These are phyloP conservation scores for Drosophila tanythrix DNA, from an alignment of 2,888 invertebrate genomes.

Conservation along the genomic window DNA sequence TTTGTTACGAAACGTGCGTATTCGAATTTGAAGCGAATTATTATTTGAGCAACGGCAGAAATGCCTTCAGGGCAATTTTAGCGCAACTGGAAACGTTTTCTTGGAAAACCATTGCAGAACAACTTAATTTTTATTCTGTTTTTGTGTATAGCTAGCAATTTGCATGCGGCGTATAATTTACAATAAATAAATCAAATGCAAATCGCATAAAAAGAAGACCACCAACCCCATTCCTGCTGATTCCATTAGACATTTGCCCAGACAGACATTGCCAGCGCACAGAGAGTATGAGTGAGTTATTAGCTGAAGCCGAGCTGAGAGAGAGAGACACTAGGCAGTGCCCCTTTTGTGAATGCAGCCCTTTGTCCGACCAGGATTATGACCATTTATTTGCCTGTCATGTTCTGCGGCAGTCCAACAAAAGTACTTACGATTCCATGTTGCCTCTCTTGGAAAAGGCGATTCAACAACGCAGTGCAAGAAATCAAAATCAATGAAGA, in stretches of 20 bases:
- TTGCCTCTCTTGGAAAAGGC: slow-evolving; percentile 57
- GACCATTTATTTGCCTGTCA: slow-evolving; percentile 77
- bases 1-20: slow-evolving; percentile 73
- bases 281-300: slow-evolving; percentile 58
- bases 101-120: slow-evolving; percentile 69
- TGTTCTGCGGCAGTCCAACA: slow-evolving; percentile 53
- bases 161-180: slow-evolving; percentile 74
- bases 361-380: slow-evolving; percentile 76
- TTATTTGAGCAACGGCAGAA: slow-evolving; percentile 56
- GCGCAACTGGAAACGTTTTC: slow-evolving; percentile 55
- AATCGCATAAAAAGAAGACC: slow-evolving; percentile 67
- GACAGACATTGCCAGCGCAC: slow-evolving; percentile 17
- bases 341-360: slow-evolving; percentile 49
- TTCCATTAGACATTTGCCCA: slow-evolving; percentile 35
- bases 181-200: slow-evolving; percentile 76
- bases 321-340: slow-evolving; percentile 18
- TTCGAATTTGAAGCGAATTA: slow-evolving; percentile 77
- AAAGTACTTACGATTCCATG: slow-evolving; percentile 52
- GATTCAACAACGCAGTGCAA: slow-evolving; percentile 61
- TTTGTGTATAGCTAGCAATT: slow-evolving; percentile 54
- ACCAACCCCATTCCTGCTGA: slow-evolving; percentile 34
- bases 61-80: slow-evolving; percentile 36
- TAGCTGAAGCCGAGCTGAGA: slow-evolving; percentile 31
- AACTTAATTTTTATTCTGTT: slow-evolving; percentile 65
- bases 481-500: slow-evolving; percentile 79